Conservation (phyloP, 2,113 vertebrate genomes). For the Gymnobelideus leadbeateri region DNA sequence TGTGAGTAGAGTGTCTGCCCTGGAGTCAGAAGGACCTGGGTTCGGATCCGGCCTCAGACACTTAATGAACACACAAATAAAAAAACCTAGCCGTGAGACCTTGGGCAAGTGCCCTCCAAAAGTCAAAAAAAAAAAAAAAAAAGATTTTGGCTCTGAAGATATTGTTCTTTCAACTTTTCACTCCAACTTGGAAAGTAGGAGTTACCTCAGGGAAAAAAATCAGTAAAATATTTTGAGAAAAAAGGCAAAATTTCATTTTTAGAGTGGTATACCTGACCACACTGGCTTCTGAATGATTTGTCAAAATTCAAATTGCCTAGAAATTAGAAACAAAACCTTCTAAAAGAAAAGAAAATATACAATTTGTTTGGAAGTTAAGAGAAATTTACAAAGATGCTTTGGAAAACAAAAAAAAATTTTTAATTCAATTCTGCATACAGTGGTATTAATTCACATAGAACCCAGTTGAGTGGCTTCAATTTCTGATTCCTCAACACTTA, state of each 20-base stretch:
- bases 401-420: not conserved
- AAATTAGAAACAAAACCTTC: not conserved
- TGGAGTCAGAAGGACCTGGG: too few species aligned
- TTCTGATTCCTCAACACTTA: not conserved
- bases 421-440: not conserved
- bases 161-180: not conserved
- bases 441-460: not conserved
- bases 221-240: not conserved
- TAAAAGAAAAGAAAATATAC: not conserved
- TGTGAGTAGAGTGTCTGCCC: too few species aligned
- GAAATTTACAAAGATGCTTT: not conserved
- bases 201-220: not conserved
- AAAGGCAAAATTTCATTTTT: not conserved
- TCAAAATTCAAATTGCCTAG: not conserved
- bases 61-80: too few species aligned
- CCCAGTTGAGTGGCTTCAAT: not conserved
- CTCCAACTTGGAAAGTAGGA: not conserved
- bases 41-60: too few species aligned
- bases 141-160: not conserved
- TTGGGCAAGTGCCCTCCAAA: too few species aligned
- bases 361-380: not conserved
- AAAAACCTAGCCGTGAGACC: too few species aligned
- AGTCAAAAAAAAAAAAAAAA: too few species aligned
- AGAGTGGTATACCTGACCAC: not conserved
- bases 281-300: not conserved